These are phyloP conservation scores for Trichacis sp. DNA, from an alignment of 2,888 invertebrate species.

Conservation along the genomic window DNA sequence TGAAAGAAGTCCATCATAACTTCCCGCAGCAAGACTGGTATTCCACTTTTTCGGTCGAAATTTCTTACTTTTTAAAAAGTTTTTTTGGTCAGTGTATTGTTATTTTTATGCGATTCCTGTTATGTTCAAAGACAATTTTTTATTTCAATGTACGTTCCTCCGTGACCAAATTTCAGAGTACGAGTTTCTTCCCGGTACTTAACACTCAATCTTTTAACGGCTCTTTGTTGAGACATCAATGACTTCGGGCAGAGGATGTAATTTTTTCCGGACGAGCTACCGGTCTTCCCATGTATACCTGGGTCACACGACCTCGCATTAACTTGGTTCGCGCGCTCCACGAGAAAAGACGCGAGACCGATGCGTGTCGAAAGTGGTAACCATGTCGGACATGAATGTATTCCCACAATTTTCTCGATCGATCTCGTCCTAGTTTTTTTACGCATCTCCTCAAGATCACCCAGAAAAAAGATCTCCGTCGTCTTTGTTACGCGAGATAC, in stretches of 20 bases:
- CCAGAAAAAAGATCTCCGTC: too few relatives aligned
- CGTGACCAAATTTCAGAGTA: background rate
- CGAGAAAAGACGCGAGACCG: slow-evolving; percentile 59
- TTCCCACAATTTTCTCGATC: slow-evolving; percentile 19
- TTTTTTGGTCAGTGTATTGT: too few relatives aligned
- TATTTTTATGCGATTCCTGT: too few relatives aligned
- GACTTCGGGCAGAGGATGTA: slow-evolving; percentile 14
- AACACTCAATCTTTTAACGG: slow-evolving; percentile 10
- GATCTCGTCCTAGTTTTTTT: background rate
- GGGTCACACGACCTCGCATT: slow-evolving; percentile 63
- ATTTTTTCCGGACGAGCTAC: slow-evolving; percentile 22
- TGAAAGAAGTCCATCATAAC: too few relatives aligned
- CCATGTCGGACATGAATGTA: slow-evolving; percentile 36
- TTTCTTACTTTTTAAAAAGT: too few relatives aligned
- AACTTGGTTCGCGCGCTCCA: slow-evolving; percentile 54
- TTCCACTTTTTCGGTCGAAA: too few relatives aligned
- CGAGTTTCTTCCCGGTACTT: background rate
- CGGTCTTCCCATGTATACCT: slow-evolving; percentile 58
- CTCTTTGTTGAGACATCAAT: slow-evolving; percentile 33
- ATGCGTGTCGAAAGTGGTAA: slow-evolving; percentile 52
- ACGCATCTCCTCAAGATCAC: too few relatives aligned
- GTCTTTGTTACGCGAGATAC: too few relatives aligned
- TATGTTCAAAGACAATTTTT: too few relatives aligned
- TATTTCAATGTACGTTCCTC: too few relatives aligned
- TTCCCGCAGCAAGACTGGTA: too few relatives aligned